A percentile compares a stretch with the other conserved stretches of the same genome.
These are phyloP conservation scores for Poeciliopsis gracilis DNA, from an alignment of 2,797 vertebrate genomes.

Conservation along the genomic window DNA sequence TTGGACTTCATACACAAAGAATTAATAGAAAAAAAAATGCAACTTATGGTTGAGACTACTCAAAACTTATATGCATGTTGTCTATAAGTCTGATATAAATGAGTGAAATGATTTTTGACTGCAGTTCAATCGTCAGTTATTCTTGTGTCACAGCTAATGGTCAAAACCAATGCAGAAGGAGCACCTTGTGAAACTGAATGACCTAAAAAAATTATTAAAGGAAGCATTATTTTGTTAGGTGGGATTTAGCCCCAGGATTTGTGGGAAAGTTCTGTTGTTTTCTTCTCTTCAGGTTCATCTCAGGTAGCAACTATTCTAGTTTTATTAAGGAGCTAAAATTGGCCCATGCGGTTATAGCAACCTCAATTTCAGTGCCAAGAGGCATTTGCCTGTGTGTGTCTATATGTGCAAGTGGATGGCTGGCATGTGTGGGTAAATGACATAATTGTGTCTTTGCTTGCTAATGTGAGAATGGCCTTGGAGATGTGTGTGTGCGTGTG, in stretches of 20 bases:
- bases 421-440: slow-evolving; percentile 22
- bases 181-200: slow-evolving; percentile 62
- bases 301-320: slow-evolving; percentile 74
- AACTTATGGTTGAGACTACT: slow-evolving; percentile 58
- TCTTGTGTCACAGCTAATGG: slow-evolving; percentile 74
- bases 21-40: slow-evolving; percentile 31
- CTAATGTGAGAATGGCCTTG: slow-evolving; percentile 42
- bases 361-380: slow-evolving; percentile 62
- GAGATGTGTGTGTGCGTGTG: slow-evolving; percentile 33
- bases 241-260: slow-evolving; percentile 71
- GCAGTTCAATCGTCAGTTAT: slow-evolving; percentile 78
- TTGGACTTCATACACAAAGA: neutral
- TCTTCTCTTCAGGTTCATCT: slow-evolving; percentile 69
- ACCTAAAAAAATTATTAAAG: slow-evolving; percentile 68
- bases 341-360: slow-evolving; percentile 63
- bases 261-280: slow-evolving; percentile 72
- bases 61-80: slow-evolving; percentile 56
- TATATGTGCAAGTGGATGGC: slow-evolving; percentile 15
- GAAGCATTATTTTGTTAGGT: slow-evolving; percentile 70
- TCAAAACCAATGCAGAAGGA: slow-evolving; percentile 64
- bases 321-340: slow-evolving; percentile 79
- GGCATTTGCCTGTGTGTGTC: slow-evolving; percentile 53
- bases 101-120: slow-evolving; percentile 63
- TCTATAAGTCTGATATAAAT: slow-evolving; percentile 57
- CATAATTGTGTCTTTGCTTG: slow-evolving; percentile 38